A percentile compares a stretch with the other conserved stretches of the same genome.
Conservation (phyloP, 1,140 invertebrate genomes). For the Drosophila carrolli region DNA sequence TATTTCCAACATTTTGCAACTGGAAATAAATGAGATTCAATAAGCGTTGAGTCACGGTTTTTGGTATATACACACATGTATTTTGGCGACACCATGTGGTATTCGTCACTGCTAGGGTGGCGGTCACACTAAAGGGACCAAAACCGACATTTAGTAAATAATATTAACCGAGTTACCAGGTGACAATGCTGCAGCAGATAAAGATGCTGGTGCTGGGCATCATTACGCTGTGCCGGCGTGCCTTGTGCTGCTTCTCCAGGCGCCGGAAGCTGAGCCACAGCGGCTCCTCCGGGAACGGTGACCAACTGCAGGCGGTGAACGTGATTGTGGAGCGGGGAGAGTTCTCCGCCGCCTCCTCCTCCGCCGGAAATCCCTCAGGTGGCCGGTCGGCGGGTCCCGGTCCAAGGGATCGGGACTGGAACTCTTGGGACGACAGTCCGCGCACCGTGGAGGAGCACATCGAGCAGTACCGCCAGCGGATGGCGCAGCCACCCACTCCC, state of each 20-base stretch:
- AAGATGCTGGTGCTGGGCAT: slow-evolving; percentile 76
- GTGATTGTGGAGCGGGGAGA: slow-evolving; percentile 57
- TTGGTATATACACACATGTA: background rate
- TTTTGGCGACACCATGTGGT: background rate
- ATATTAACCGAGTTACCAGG: slow-evolving; percentile 10
- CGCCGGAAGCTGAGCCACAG: slow-evolving; percentile 69
- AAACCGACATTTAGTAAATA: slow-evolving; percentile 25
- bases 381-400: background rate
- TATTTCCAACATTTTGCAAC: no score
- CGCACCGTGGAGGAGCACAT: slow-evolving; percentile 83
- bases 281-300: slow-evolving; percentile 15
- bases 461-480: slow-evolving; percentile 80
- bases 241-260: slow-evolving; percentile 81
- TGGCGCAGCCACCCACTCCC: slow-evolving; percentile 77
- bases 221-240: slow-evolving; percentile 71
- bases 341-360: slow-evolving; percentile 27
- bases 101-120: background rate
- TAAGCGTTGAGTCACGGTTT: background rate
- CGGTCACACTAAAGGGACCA: slow-evolving; percentile 3
- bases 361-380: background rate
- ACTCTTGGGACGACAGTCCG: slow-evolving; percentile 83
- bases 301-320: slow-evolving; percentile 66
- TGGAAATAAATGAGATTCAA: no score
- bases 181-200: slow-evolving; percentile 71
- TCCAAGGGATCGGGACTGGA: slow-evolving; percentile 78